phyloP scores from a whole-genome alignment of 2,797 vertebrate genomes.

The Coccyzus lansbergi region DNA sequence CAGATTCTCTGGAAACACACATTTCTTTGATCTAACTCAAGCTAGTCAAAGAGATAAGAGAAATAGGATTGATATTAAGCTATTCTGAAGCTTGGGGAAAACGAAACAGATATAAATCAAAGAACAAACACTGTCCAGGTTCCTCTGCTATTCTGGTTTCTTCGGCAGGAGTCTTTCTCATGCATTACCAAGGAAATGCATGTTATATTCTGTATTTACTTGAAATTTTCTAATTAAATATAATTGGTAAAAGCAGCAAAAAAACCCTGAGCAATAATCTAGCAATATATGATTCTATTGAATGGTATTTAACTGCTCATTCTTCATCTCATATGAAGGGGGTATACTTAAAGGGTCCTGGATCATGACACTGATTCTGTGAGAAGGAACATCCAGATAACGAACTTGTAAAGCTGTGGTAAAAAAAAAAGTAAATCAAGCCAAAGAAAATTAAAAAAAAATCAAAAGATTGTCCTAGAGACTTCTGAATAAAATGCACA shows the following conservation, averaged over 20 bases:
- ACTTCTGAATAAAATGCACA: neutral
- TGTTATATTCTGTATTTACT: neutral
- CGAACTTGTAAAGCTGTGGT: neutral
- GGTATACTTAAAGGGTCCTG: neutral
- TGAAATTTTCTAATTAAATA: neutral
- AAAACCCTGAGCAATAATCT: neutral
- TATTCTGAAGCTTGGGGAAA: neutral
- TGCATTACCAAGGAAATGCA: neutral
- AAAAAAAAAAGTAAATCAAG: neutral
- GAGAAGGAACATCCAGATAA: neutral
- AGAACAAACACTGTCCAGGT: neutral
- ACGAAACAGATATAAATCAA: constrained; percentile 3
- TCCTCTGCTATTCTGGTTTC: neutral
- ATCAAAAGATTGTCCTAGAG: neutral
- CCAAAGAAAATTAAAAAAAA: neutral
- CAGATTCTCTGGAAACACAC: neutral
- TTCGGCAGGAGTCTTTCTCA: neutral
- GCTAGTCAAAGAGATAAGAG: neutral
- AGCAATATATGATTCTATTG: neutral
- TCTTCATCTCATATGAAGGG: neutral
- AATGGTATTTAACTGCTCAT: neutral
- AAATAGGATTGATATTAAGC: neutral
- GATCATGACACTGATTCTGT: neutral
- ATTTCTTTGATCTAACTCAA: neutral
- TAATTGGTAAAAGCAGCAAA: neutral